These are phyloP conservation scores for Oncorhynchus gorbuscha DNA, from an alignment of 2,113 vertebrate genomes.

Conservation along the genomic window DNA sequence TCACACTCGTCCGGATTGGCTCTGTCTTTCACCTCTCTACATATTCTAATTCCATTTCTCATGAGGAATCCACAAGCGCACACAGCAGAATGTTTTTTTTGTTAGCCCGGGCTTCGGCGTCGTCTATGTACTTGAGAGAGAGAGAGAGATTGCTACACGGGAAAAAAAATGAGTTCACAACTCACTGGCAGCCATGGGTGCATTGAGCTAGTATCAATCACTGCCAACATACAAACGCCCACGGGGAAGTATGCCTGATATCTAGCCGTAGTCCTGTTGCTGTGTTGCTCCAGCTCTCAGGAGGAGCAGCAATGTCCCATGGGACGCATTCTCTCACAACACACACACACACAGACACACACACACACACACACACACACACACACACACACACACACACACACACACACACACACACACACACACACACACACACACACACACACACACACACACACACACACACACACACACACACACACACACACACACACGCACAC, in stretches of 20 bases:
- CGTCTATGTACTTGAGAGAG: not conserved
- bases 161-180: conserved; percentile 3
- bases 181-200: conserved; percentile 1
- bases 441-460: not conserved
- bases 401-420: no score
- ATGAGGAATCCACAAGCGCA: not conserved
- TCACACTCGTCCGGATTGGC: not conserved
- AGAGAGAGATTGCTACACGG: not conserved
- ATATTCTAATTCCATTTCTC: conserved; percentile 7
- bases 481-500: no score
- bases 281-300: not conserved
- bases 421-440: no score
- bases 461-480: no score
- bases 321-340: not conserved
- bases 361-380: no score
- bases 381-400: no score
- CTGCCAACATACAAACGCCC: not conserved
- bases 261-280: not conserved
- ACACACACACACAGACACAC: no score
- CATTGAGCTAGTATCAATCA: conserved; percentile 15
- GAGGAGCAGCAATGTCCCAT: conserved; percentile 11
- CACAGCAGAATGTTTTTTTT: not conserved
- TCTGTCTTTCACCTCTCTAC: not conserved
- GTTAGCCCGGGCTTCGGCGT: not conserved
- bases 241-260: conserved; percentile 2